Percentiles rank a stretch among this genome's conserved stretches.
These are phyloP conservation scores for Micrasema minimum DNA, from an alignment of 1,140 invertebrate genomes.

Conservation along the genomic window DNA sequence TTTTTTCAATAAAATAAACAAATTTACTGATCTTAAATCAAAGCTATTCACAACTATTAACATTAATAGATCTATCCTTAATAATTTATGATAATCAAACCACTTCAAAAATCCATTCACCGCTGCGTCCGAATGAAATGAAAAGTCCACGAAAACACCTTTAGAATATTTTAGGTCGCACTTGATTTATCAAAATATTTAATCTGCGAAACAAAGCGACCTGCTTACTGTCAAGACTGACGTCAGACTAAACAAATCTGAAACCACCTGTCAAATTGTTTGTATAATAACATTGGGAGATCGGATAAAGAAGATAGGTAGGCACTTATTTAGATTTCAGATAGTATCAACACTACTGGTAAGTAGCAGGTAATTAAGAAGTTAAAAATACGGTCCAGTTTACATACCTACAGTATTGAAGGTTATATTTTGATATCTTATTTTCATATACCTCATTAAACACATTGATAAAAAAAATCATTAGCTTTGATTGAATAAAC, in stretches of 20 bases:
- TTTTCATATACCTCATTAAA: too few species aligned
- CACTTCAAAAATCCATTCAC: conserved; percentile 1
- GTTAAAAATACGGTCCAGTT: too few species aligned
- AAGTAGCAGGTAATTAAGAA: too few species aligned
- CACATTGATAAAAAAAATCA: too few species aligned
- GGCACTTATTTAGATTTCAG: conserved; percentile 15
- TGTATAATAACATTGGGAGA: conserved; percentile 38
- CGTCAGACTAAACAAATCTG: conserved; percentile 23
- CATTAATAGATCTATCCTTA: too few species aligned
- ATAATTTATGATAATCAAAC: conserved; percentile 8
- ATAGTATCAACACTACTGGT: conserved; percentile 29
- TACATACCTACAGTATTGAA: too few species aligned
- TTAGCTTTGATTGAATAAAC: too few species aligned
- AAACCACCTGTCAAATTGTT: conserved; percentile 43
- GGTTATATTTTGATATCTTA: too few species aligned
- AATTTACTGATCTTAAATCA: too few species aligned
- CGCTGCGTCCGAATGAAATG: background rate
- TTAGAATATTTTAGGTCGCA: conserved; percentile 4
- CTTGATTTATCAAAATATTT: conserved; percentile 31
- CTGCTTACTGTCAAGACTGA: conserved; percentile 7
- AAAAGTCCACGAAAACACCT: conserved; percentile 10
- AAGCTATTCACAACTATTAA: too few species aligned
- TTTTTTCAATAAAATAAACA: too few species aligned
- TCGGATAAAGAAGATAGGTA: conserved; percentile 25
- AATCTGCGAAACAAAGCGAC: conserved; percentile 21